Evolutionary conservation across 2,797 vertebrate species (phyloP), one percentile per base, ranked within the genome.

Genomic region (Knipowitschia caucasica): DNA sequence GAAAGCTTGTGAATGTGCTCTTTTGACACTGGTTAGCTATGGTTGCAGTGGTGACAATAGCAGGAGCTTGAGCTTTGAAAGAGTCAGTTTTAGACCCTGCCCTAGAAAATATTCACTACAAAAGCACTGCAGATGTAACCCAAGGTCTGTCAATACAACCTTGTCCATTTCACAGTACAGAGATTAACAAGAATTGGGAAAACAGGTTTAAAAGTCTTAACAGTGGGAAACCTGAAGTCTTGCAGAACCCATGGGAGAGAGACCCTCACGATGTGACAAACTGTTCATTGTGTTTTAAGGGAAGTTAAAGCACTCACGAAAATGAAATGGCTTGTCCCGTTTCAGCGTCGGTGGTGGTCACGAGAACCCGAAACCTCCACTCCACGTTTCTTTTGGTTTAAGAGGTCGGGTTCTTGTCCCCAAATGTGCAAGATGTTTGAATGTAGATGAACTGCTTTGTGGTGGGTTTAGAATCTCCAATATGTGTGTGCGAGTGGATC

Each of bases 51-150:
- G 46, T 56, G 87, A 93, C 83, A 92, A 88, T 83, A 80, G 85
- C 26, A 50, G 67, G 43, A 55, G 69, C 71, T 56, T 42, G 56
- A 78, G 76, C 66, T 89, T 87, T 93, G 84, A 92, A 92, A 67
- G 86, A 82, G 84, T 77, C 74, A 57, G 18, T 21, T 88, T 56
- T 77, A 67, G 54, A 55, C 70, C 61, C 76, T 55, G 56, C 77
- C 84, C 77, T 84, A 78, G 89, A 90, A 79, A 92, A 83, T 60
- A 67, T 56, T 73, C 72, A 78, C 79, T 80, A 88, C 86, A 91
- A 92, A 93, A 90, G 83, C 67, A 73, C 70, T 76, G 80, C 68
- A 71, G 88, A 80, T 77, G 89, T 83, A 92, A 93, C 78, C 81
- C 75, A 76, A 89, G 88, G 81, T 86, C 62, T 76, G 85, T 89